phyloP scores from a whole-genome alignment of 1,140 invertebrate species.

The Drosophila gunungcola region DNA sequence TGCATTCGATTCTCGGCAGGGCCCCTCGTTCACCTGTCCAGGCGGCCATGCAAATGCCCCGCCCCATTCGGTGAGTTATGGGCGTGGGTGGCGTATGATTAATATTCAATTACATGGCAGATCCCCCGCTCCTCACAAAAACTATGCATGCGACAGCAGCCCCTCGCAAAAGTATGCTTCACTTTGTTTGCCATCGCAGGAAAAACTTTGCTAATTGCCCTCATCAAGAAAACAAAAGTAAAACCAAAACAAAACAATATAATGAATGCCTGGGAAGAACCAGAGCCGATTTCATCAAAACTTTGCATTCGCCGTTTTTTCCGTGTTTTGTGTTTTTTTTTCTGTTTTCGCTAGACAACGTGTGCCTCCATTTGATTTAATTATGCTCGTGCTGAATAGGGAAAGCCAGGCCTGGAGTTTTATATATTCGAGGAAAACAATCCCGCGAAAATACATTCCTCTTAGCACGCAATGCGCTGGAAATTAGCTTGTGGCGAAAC shows the following conservation, averaged over 20 bases:
- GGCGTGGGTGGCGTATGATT: slow-evolving; percentile 71
- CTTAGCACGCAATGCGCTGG: slow-evolving; percentile 24
- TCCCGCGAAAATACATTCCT: slow-evolving; percentile 23
- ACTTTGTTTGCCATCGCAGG: slow-evolving; percentile 44
- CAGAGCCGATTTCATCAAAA: slow-evolving; percentile 39
- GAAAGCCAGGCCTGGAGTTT: not conserved
- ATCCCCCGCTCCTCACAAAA: slow-evolving; percentile 29
- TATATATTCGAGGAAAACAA: slow-evolving; percentile 14
- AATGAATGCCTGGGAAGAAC: slow-evolving; percentile 40
- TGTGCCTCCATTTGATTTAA: slow-evolving; percentile 53
- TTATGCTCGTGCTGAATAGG: slow-evolving; percentile 24
- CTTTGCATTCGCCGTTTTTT: slow-evolving; percentile 27
- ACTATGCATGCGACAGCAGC: slow-evolving; percentile 54
- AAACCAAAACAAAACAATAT: slow-evolving; percentile 50
- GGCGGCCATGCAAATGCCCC: slow-evolving; percentile 41
- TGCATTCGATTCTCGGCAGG: slow-evolving; percentile 50
- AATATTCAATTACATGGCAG: slow-evolving; percentile 77
- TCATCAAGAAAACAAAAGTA: slow-evolving; percentile 43
- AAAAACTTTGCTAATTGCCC: slow-evolving; percentile 78
- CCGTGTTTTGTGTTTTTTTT: slow-evolving; percentile 4
- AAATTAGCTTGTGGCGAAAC: slow-evolving; percentile 14
- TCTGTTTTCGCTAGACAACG: slow-evolving; percentile 4
- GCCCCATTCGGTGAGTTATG: slow-evolving; percentile 59
- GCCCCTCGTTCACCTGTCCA: slow-evolving; percentile 65
- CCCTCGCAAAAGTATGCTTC: slow-evolving; percentile 20